These are phyloP conservation scores for Lytechinus variegatus DNA, from an alignment of 35 echinoderm and acorn worm genomes.

Conservation along the genomic window DNA sequence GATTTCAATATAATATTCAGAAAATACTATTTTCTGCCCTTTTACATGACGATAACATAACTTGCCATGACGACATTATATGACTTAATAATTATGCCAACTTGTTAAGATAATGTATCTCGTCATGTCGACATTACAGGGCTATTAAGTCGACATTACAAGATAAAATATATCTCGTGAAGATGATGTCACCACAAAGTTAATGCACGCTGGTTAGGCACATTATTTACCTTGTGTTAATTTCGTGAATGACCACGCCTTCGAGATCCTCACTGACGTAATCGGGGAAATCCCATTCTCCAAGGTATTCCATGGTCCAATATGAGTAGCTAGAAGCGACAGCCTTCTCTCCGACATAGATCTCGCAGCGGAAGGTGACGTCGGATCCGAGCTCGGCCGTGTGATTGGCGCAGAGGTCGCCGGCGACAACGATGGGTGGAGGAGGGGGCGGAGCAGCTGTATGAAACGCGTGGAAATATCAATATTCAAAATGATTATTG, in stretches of 20 bases:
- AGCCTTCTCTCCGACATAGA: neutral
- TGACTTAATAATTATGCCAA: no score
- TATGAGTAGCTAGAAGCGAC: neutral
- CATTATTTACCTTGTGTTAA: neutral
- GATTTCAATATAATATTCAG: no score
- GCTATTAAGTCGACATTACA: no score
- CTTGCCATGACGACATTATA: no score
- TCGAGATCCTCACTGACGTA: neutral
- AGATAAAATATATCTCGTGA: no score
- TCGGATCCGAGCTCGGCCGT: neutral
- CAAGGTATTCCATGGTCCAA: neutral
- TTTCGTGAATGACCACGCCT: neutral
- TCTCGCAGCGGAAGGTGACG: constrained; percentile 22
- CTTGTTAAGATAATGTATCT: no score
- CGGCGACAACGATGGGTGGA: neutral
- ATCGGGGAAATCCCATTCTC: neutral
- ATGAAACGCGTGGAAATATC: no score
- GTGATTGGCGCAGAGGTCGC: neutral
- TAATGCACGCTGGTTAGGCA: neutral
- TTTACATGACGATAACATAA: no score
- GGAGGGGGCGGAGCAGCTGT: neutral
- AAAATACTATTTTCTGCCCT: no score
- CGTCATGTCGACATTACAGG: no score
- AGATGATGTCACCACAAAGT: no score
- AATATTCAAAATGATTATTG: neutral